Evolutionary conservation across 1,140 invertebrate species (phyloP), one percentile per base, ranked within the genome.

Genomic region (Rhizoglyphus robini): DNA sequence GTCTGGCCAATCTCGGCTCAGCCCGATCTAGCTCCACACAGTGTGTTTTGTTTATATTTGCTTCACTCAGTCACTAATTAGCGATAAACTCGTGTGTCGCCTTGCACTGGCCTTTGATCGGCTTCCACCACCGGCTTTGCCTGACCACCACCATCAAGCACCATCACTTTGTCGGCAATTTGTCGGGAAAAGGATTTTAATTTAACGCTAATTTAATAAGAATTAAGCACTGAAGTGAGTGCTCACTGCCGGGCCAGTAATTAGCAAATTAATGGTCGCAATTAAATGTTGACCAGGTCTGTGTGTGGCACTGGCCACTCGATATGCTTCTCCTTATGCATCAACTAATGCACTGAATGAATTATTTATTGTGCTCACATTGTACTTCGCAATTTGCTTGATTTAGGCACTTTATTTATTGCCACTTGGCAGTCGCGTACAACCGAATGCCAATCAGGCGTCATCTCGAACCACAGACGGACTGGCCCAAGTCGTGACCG

Each of bases 191-290:
- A 20, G 51, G 51, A 54, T 54, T 54, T 54, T 54, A 54, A 54
- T 54, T 54, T 54, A 54, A 54, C 51, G 51, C 51, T 54, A 54
- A 54, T 54, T 54, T 54, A 54, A 54, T 54, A 54, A 54, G 51
- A 54, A 54, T 54, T 54, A 54, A 46, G 41, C 41, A 46, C n/a
- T n/a, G n/a, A n/a, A n/a, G n/a, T n/a, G n/a, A n/a, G n/a, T n/a
- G n/a, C n/a, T n/a, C n/a, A n/a, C 18, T 41, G 36, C 36, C 36
- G 36, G 18, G 8, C 36, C 18, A 32, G 51, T 20, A 54, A 54
- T 54, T 54, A 54, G 51, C 23, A 11, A 20, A 8, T 20, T 54
- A 54, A 54, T 54, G 51, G 23, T 27, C 5, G 51, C 51, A 54
- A 54, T 54, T 23, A 8, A 54, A 54, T 54, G 8, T 54, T 54